Base-by-base conservation (phyloP, 2,888 invertebrate genomes). In the Xanthorhoe spadicearia region DNA sequence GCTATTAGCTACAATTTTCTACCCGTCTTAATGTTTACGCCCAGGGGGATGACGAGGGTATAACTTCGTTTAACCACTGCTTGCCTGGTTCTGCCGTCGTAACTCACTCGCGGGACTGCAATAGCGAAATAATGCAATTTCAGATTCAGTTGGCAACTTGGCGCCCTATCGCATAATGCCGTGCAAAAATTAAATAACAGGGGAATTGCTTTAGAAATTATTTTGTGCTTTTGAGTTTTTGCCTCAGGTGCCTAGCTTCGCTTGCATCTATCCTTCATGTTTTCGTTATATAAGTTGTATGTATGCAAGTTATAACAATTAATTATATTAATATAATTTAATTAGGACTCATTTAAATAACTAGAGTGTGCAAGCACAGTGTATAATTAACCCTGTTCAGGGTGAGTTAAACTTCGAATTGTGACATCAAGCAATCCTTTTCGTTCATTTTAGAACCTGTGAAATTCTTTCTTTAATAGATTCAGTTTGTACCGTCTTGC, bases 91-190 rank as follows among this genome's bases (percentile, higher is more conserved):
- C 15, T 52, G 53, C 28, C 52, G 57, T 46, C 51, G 51, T 58
- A 52, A 53, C 48, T 61, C 63, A 63, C 53, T 60, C 15, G 5
- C 46, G 55, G 50, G 58, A 61, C 60, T 59, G 66, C 66, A 63
- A 54, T 60, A 55, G 58, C 60, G 55, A 60, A 60, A 64, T 54
- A 59, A 60, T 65, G 55, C 56, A 65, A 60, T 65, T 64, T 69
- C 61, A 65, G 66, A 62, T 66, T 60, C 46, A 53, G 69, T n/a
- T 51, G 58, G 53, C 54, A 54, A 19, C 48, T 9, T 23, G 32
- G 52, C 57, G 46, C 23, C 23, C 5, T 6, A 64, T 54, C 32
- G 50, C 32, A 60, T 64, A 49, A 55, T 10, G 35, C n/a, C 46
- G n/a, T 15, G 49, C 17, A 46, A 58, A 46, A 19, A 57, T 28